These are phyloP conservation scores for Aporrectodea caliginosa DNA, from an alignment of 1,140 invertebrate species.

Conservation along the genomic window DNA sequence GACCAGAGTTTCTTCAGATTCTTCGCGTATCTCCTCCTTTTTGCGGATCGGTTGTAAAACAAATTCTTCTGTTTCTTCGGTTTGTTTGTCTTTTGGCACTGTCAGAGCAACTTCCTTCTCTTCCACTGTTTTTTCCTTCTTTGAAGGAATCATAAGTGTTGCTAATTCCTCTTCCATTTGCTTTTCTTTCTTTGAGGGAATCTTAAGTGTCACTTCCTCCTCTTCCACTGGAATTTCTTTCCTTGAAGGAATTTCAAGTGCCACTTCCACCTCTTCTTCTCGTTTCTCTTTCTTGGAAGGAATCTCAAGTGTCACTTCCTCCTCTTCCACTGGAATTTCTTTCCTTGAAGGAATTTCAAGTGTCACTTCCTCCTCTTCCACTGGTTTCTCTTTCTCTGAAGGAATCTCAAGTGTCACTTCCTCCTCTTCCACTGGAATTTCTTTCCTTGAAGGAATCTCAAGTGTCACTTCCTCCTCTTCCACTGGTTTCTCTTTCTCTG, in stretches of 20 bases:
- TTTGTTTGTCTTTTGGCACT: no score
- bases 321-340: background rate
- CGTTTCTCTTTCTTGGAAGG: background rate
- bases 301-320: background rate
- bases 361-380: background rate
- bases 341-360: background rate
- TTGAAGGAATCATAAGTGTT: background rate
- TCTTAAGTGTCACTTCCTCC: background rate
- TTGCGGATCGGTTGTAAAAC: no score
- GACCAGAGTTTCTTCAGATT: no score
- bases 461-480: constrained; percentile 7
- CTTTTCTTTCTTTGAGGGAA: background rate
- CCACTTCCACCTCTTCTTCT: background rate
- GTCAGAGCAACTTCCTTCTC: no score
- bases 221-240: constrained; percentile 6
- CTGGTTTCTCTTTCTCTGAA: background rate
- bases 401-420: no score
- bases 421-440: background rate
- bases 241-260: background rate
- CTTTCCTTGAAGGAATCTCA: background rate
- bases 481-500: background rate
- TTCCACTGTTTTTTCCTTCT: background rate
- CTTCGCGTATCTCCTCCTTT: no score
- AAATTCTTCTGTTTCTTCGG: no score
- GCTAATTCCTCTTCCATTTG: constrained; percentile 9